Conservation (phyloP, 2,888 invertebrate genomes). For the Drosophila subquinaria region DNA sequence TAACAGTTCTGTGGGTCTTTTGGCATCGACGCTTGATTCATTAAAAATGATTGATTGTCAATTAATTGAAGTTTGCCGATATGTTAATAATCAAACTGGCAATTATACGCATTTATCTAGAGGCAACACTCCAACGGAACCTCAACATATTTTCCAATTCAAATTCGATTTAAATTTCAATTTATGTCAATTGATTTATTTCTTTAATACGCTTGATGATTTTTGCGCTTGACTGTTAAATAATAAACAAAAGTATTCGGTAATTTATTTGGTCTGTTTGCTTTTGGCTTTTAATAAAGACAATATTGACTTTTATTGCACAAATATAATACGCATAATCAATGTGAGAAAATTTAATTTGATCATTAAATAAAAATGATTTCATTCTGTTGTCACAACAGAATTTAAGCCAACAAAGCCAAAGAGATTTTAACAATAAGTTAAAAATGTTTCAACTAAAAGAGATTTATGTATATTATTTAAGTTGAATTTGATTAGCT, state of each 20-base stretch:
- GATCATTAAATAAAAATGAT: slow-evolving; percentile 12
- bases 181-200: slow-evolving; percentile 31
- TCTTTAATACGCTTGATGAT: slow-evolving; percentile 18
- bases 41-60: slow-evolving; percentile 83
- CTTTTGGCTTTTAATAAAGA: slow-evolving; percentile 47
- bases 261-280: slow-evolving; percentile 34
- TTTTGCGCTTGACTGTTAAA: slow-evolving; percentile 29
- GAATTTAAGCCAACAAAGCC: neutral
- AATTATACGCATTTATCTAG: slow-evolving; percentile 56
- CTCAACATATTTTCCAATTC: slow-evolving; percentile 1
- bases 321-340: slow-evolving; percentile 33
- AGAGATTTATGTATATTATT: neutral
- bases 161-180: slow-evolving; percentile 6
- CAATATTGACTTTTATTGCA: slow-evolving; percentile 40
- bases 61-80: slow-evolving; percentile 83
- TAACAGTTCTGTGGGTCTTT: slow-evolving; percentile 17
- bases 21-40: slow-evolving; percentile 66
- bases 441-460: neutral
- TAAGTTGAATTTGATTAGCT: slow-evolving; percentile 11
- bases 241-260: slow-evolving; percentile 22
- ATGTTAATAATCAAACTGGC: slow-evolving; percentile 75
- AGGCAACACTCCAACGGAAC: slow-evolving; percentile 2
- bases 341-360: slow-evolving; percentile 16
- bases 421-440: neutral
- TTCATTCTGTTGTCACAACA: neutral